These are phyloP conservation scores for Heliocidaris tuberculata DNA, from an alignment of 35 echinoderm and acorn worm species.

Conservation along the genomic window DNA sequence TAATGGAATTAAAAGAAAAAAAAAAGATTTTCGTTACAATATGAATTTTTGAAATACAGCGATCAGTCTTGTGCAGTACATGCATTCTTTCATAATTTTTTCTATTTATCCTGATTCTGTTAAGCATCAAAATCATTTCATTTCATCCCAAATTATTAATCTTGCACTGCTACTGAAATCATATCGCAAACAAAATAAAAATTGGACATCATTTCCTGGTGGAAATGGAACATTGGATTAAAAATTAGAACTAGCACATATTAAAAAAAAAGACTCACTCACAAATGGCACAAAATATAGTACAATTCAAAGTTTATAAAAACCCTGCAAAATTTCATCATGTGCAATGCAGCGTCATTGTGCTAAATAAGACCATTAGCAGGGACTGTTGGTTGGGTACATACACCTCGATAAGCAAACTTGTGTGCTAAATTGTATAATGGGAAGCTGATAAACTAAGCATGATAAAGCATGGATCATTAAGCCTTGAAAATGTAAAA, in stretches of 20 bases:
- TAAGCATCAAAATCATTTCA: no score
- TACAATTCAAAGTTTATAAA: not conserved
- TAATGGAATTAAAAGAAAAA: no score
- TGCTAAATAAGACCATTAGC: not conserved
- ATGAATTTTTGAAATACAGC: no score
- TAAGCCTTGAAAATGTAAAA: not conserved
- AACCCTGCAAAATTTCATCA: not conserved
- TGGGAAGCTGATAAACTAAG: not conserved
- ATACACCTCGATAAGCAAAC: not conserved
- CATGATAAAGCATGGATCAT: not conserved
- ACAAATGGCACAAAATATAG: not conserved
- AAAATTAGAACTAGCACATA: not conserved
- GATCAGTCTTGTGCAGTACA: no score
- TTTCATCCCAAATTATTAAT: not conserved
- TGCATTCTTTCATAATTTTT: no score
- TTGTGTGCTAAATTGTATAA: not conserved
- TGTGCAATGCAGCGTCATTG: conserved; percentile 1
- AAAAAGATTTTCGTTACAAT: no score
- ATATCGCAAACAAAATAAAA: not conserved
- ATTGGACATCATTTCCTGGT: not conserved
- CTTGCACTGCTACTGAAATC: not conserved
- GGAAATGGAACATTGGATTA: not conserved
- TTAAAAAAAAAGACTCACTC: not conserved
- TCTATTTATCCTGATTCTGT: no score
- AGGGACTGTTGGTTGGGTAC: not conserved